These are phyloP conservation scores for Centropristis striata DNA, from an alignment of 2,113 vertebrate genomes.

Conservation along the genomic window DNA sequence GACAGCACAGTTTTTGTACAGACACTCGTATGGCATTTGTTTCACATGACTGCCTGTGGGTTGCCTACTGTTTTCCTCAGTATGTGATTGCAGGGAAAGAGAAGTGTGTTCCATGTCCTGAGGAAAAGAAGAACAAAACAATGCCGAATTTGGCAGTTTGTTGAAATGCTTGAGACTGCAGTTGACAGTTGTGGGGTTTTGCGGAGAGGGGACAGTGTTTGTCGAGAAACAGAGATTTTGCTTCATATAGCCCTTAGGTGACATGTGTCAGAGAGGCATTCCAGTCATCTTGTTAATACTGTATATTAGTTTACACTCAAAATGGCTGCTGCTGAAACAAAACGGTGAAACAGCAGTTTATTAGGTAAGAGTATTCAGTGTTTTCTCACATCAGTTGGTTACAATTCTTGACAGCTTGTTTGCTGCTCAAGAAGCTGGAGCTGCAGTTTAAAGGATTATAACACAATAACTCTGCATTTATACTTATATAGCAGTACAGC, in stretches of 20 bases:
- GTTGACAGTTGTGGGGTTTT: constrained; percentile 57
- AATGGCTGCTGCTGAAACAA: constrained; percentile 32
- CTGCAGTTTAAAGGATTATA: constrained; percentile 4
- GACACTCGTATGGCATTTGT: constrained; percentile 65
- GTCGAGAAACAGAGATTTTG: constrained; percentile 35
- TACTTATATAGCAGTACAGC: background rate
- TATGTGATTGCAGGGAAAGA: constrained; percentile 46
- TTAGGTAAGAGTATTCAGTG: background rate
- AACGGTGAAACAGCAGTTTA: background rate
- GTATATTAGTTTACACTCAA: constrained; percentile 19
- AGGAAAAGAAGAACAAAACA: constrained; percentile 53
- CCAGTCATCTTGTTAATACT: constrained; percentile 31
- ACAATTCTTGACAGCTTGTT: background rate
- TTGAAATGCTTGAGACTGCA: constrained; percentile 49
- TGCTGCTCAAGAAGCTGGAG: constrained; percentile 5
- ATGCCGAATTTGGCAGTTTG: constrained; percentile 54
- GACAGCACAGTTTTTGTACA: constrained; percentile 52
- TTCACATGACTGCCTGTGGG: constrained; percentile 74
- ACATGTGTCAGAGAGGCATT: constrained; percentile 45
- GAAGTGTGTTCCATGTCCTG: constrained; percentile 45
- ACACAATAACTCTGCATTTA: background rate
- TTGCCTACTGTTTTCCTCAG: constrained; percentile 57
- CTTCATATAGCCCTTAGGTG: constrained; percentile 40
- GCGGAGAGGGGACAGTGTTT: constrained; percentile 36
- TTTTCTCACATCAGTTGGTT: background rate